These are phyloP conservation scores for Plutomurus gul DNA, from an alignment of 1,140 invertebrate genomes.

Conservation along the genomic window DNA sequence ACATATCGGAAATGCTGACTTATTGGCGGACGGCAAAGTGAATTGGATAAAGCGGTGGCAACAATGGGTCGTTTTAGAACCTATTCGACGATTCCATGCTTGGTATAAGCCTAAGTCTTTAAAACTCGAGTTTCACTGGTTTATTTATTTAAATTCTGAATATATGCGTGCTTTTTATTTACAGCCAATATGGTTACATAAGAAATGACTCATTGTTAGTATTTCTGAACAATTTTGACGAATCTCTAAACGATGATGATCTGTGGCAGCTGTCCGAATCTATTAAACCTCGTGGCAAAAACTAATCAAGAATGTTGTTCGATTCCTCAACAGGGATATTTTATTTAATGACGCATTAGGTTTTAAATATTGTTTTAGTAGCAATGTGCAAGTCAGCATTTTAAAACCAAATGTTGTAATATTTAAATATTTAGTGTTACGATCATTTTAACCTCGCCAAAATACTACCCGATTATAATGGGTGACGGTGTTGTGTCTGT, in stretches of 20 bases:
- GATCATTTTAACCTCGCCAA: too few species aligned
- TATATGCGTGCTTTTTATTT: conserved; percentile 47
- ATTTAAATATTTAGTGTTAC: too few species aligned
- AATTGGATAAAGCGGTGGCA: conserved; percentile 99
- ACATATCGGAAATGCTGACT: conserved; percentile 93
- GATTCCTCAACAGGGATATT: too few species aligned
- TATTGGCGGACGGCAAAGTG: conserved; percentile 81
- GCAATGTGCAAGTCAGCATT: too few species aligned
- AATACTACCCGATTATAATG: too few species aligned
- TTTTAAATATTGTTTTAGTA: too few species aligned
- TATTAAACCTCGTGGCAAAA: conserved; percentile 83
- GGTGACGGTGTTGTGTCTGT: too few species aligned
- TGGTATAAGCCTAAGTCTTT: conserved; percentile 60
- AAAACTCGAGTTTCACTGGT: background rate
- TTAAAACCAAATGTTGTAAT: too few species aligned
- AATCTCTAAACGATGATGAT: conserved; percentile 91
- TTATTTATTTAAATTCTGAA: background rate
- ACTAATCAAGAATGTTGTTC: conserved; percentile 34
- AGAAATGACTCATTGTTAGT: conserved; percentile 90
- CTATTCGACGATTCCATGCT: conserved; percentile 95
- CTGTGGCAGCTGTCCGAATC: conserved; percentile 97
- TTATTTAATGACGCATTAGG: too few species aligned
- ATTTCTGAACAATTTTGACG: conserved; percentile 96
- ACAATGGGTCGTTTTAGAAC: conserved; percentile 96
- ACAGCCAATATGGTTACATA: conserved; percentile 80